A percentile compares a stretch with the other conserved stretches of the same genome.
These are phyloP conservation scores for Eurytoma californica DNA, from an alignment of 2,888 invertebrate species.

Conservation along the genomic window DNA sequence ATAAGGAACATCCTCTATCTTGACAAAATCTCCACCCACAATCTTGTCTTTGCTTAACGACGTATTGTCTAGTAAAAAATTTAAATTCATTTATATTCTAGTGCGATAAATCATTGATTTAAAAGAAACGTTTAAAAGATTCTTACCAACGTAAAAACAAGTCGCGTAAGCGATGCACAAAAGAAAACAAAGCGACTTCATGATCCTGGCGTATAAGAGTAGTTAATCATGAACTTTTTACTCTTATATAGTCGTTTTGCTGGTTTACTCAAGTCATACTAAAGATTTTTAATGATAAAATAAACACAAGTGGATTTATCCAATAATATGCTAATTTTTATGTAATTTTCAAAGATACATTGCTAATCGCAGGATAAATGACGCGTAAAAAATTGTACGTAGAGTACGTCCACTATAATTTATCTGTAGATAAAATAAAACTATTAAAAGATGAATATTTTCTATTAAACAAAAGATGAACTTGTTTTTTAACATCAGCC, in stretches of 20 bases:
- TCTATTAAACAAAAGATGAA: no score
- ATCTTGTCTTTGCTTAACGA: constrained; percentile 12
- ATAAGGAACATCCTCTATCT: constrained; percentile 7
- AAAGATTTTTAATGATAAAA: not conserved
- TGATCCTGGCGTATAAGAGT: not conserved
- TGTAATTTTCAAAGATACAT: no score
- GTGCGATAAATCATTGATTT: not conserved
- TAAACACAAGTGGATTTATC: constrained; percentile 8
- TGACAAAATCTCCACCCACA: not conserved
- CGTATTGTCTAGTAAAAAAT: not conserved
- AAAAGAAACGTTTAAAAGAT: not conserved
- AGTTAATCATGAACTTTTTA: not conserved
- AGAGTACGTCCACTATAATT: no score
- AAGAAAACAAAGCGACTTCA: constrained; percentile 2
- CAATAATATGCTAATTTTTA: not conserved
- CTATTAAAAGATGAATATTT: no score
- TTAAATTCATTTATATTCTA: not conserved
- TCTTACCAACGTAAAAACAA: constrained; percentile 18
- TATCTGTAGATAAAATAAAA: no score
- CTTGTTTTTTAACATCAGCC: no score
- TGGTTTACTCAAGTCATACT: no score
- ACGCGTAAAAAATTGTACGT: no score
- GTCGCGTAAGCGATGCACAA: constrained; percentile 8
- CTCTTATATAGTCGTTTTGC: no score
- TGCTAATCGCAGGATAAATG: no score